Base-by-base conservation (phyloP, 2,888 invertebrate species). In the Cylindroiulus punctatus region DNA sequence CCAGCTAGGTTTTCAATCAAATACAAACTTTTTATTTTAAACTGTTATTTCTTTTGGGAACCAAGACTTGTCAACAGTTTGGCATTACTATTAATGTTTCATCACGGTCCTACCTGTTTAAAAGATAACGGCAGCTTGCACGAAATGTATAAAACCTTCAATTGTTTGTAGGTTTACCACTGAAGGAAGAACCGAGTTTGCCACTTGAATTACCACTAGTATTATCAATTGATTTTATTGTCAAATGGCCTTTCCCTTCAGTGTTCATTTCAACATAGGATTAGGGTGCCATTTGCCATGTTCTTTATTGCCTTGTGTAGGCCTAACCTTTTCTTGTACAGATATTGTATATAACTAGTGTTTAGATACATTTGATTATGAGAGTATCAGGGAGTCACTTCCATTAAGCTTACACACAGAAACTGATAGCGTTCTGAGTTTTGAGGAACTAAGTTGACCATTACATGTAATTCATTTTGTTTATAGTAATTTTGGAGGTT, bases 311-410 rank as follows among this genome's bases (percentile, higher is more conserved):
- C 76, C 76, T 76, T 76, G 30, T 3, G 76, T 76, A 76, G n/a
- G n/a, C n/a, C n/a, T n/a, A n/a, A 32, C 76, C 30, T 76, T 76
- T 30, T 76, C 76, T 76, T 76, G 76, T 76, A 76, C 76, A 76
- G 76, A 76, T 76, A 76, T 76, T 76, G 76, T 76, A 76, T 76
- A 76, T 76, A 76, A 30, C 76, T 76, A 76, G 76, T 76, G 30
- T 10, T 30, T 26, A 76, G 30, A 76, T 76, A 76, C 76, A 76
- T 30, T 76, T 30, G 30, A 76, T 76, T 65, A 26, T 26, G 65
- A 26, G 26, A 30, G 30, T 76, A 52, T 52, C 52, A 52, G 4
- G 19, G 52, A 52, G 52, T 26, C 12, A 26, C 14, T 26, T 30
- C 30, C 76, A 76, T 30, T 26, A 76, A 65, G 26, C 65, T 65